Base-by-base conservation (phyloP, 1,140 invertebrate genomes). In the Drosophila nasuta region DNA sequence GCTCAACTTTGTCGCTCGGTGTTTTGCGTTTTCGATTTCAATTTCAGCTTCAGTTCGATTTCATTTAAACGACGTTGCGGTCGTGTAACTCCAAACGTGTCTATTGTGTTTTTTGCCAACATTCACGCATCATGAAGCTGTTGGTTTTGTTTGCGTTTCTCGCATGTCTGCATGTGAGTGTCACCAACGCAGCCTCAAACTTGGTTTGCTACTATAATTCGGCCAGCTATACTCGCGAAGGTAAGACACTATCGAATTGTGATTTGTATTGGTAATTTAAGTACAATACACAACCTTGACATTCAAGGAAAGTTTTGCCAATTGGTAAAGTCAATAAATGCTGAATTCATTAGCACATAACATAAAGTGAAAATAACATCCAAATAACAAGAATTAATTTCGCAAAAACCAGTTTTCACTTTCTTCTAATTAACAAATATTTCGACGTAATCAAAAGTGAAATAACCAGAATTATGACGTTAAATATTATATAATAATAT, bases 161-260 rank as follows among this genome's bases (percentile, higher is more conserved):
- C 43, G 70, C 79, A 57, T 76, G 77, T 20, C 57, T 80, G 3
- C 67, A 79, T 48, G 79, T 69, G 58, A 75, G 81, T 6, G 25
- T 41, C 45, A 77, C 66, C 38, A 70, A 92, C 52, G 73, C 74
- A 6, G 71, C 89, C 3, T 81, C 91, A 66, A 95, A 95, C 92
- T 93, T 96, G n/a, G 94, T 96, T 67, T 96, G 95, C 91, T 96
- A 95, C 82, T 96, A 96, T 87, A 94, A 95, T 91, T 95, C 95
- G 92, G 94, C 93, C 65, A 94, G 95, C 70, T 94, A 94, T 85
- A 93, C 93, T 78, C 94, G 95, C 77, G 94, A 95, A 93, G 95
- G 95, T 96, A 92, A 94, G 94, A 10, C 20, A 25, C 11, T 43
- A 13, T 38, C 8, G 35, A 10, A 38, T 38, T 8, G 35, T 38